Base-by-base conservation (phyloP, 1,140 invertebrate species). In the Diachasma alloeum region DNA sequence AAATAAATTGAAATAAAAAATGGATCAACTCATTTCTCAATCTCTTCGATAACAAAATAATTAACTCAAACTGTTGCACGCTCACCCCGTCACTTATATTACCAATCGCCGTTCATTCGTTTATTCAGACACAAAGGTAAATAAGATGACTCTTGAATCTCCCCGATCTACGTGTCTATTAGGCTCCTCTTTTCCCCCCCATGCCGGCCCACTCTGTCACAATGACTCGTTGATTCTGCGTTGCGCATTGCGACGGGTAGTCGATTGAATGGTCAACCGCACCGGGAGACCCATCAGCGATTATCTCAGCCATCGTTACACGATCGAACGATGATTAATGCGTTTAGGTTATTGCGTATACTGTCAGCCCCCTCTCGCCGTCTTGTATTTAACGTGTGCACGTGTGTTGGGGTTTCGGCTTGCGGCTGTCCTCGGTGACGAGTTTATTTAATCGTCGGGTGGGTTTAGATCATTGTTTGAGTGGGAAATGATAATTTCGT, bases 251-350 rank as follows among this genome's bases (percentile, higher is more conserved):
- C 44, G 17, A 9, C 0, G 67, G 67, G 8, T 15, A 42, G 59
- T 26, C 67, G 68, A 76, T 75, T 74, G 67, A 70, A 71, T 37
- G 19, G 36, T 56, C 66, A 76, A 70, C 36, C 36, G 36, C n/a
- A 42, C 22, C 24, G 31, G 6, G 37, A 70, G 0, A 66, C 1
- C 24, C 15, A n/a, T 66, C 31, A 46, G 17, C 15, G 37, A 56
- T 75, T 56, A 75, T 56, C 44, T 44, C 26, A 70, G 4, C 42
- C 37, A 53, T 67, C 74, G 78, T 80, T 76, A 76, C 77, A 81
- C 75, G 75, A 83, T 86, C 85, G 84, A 86, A 85, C 75, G 77
- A 77, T 86, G 84, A 88, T 88, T 88, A 84, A 87, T 84, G 81
- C 39, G 24, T 73, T 73, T 31, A 22, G 36, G 36, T 17, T 31